Base-by-base conservation (phyloP, 2,113 vertebrate genomes). In the Centrocercus urophasianus region DNA sequence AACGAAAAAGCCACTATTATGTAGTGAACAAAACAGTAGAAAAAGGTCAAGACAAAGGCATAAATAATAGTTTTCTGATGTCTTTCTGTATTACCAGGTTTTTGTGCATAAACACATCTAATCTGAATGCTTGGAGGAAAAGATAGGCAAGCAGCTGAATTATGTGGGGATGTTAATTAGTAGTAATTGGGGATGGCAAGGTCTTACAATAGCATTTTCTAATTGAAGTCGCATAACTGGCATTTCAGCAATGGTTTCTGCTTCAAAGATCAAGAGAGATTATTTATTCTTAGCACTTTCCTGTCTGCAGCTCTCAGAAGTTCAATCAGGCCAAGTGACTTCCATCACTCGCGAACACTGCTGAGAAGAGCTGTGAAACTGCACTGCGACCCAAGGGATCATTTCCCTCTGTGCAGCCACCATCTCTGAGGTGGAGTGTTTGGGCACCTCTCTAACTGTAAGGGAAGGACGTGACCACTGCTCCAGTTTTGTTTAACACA, bases 221-320 rank as follows among this genome's bases (percentile, higher is more conserved):
- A 85, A 92, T 89, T 95, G 81, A 96, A 95, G 94, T 94, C 86
- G 84, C 89, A 89, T 92, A 90, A 86, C 83, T 95, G 89, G 83
- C 70, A 84, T 90, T 94, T 94, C 13, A 21, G 92, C 83, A 89
- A 92, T 90, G 43, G 85, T 92, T 96, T 93, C 94, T 95, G 91
- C 83, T 87, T 95, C 86, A 85, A 66, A 90, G 95, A 96, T 95
- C 94, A 96, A 94, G 86, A 76, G 83, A 45, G 70, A 84, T 94
- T 92, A 61, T 91, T 89, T 83, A 74, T 92, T 73, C 89, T 79
- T 84, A 82, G 86, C 83, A 86, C 74, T 82, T 81, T 86, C 92
- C 77, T 66, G 48, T 56, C 82, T 73, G 83, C 48, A 86, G 73
- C 63, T 88, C 54, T 90, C 77, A 61, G 18, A 92, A 95, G 89